Conservation (phyloP, 2,888 invertebrate species). For the Trachelus stipa region DNA sequence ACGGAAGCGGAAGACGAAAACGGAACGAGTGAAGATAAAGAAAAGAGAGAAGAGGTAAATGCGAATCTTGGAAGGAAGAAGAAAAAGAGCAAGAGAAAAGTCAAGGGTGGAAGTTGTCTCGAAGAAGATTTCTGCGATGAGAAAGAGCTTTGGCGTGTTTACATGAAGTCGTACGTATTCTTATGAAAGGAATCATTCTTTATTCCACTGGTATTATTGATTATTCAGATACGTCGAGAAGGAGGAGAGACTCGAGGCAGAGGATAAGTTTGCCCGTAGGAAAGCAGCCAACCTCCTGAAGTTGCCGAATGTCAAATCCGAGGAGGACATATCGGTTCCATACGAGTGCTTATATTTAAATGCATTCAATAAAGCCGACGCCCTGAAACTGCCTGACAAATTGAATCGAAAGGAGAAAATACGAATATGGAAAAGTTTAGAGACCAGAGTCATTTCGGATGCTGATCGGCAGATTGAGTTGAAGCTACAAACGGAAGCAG, state of each 20-base stretch:
- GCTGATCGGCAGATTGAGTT: neutral
- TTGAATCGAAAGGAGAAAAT: constrained; percentile 39
- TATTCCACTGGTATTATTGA: neutral
- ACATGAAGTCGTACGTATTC: constrained; percentile 41
- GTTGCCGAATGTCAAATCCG: constrained; percentile 38
- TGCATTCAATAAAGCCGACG: constrained; percentile 37
- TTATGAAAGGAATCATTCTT: neutral
- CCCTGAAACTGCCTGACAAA: constrained; percentile 35
- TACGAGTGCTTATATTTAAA: constrained; percentile 41
- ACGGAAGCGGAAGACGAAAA: neutral
- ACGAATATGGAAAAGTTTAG: constrained; percentile 51
- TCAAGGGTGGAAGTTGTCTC: constrained; percentile 18
- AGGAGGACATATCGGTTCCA: constrained; percentile 30
- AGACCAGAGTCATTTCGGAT: constrained; percentile 19
- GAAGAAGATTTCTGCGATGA: constrained; percentile 25
- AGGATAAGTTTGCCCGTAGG: constrained; percentile 42
- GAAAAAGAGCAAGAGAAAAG: constrained; percentile 1
- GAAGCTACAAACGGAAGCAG: constrained; percentile 15
- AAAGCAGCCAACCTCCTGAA: constrained; percentile 30
- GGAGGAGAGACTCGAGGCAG: constrained; percentile 30
- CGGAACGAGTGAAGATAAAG: neutral
- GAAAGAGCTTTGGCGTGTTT: constrained; percentile 42
- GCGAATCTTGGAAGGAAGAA: neutral
- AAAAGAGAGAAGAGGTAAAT: neutral
- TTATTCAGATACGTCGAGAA: constrained; percentile 40